A percentile compares a stretch with the other conserved stretches of the same genome.
These are phyloP conservation scores for Cirrhinus mrigala DNA, from an alignment of 2,797 vertebrate genomes.

Conservation along the genomic window DNA sequence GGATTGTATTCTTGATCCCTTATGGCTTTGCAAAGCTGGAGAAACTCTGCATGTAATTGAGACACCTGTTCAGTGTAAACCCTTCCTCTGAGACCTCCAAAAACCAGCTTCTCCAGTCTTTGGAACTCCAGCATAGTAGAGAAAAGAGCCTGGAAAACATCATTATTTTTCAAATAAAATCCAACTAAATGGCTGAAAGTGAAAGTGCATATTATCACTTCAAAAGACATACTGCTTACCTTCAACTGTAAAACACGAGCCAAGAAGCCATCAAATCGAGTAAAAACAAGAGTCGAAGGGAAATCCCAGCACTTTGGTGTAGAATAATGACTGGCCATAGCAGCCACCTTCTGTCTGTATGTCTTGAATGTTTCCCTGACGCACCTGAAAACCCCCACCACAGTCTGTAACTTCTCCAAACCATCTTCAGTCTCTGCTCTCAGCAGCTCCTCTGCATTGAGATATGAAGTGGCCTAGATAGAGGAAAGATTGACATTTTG, in stretches of 20 bases:
- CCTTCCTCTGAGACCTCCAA: slow-evolving; percentile 79
- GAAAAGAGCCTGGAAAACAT: slow-evolving; percentile 78
- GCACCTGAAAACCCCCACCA: slow-evolving; percentile 71
- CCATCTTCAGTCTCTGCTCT: slow-evolving; percentile 82
- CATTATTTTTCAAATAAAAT: not conserved
- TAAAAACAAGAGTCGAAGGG: slow-evolving; percentile 81
- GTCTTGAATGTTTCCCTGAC: slow-evolving; percentile 81
- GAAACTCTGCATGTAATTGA: slow-evolving; percentile 76
- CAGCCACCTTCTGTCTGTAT: slow-evolving; percentile 75
- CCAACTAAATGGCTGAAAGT: not conserved
- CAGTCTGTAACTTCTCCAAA: slow-evolving; percentile 77
- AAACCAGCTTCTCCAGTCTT: slow-evolving; percentile 84
- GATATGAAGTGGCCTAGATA: slow-evolving; percentile 66
- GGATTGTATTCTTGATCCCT: slow-evolving; percentile 72
- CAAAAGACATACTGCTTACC: slow-evolving; percentile 69
- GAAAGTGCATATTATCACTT: not conserved
- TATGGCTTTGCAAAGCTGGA: slow-evolving; percentile 74
- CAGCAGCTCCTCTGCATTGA: slow-evolving; percentile 78
- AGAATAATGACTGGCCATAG: slow-evolving; percentile 64
- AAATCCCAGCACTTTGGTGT: slow-evolving; percentile 83
- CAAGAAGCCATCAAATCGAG: slow-evolving; percentile 80
- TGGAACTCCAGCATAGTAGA: slow-evolving; percentile 80
- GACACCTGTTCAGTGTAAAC: slow-evolving; percentile 75
- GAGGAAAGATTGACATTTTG: not conserved
- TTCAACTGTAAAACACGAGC: slow-evolving; percentile 79